These are phyloP conservation scores for Anneissia japonica DNA, from an alignment of 35 echinoderm and acorn worm genomes.

Conservation along the genomic window DNA sequence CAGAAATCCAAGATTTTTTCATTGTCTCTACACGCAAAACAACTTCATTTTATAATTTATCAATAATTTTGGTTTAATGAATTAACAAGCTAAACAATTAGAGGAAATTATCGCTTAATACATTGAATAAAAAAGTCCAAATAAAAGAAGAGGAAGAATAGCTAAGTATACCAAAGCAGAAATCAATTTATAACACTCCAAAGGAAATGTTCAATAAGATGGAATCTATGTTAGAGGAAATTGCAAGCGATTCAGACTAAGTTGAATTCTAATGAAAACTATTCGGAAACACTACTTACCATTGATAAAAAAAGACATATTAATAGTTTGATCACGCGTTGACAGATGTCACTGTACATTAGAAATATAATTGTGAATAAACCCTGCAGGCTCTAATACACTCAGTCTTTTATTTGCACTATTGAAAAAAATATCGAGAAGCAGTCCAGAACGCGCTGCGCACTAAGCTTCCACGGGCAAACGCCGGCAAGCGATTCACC, in stretches of 20 bases:
- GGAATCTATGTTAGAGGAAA: background rate
- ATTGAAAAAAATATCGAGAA: background rate
- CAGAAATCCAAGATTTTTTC: background rate
- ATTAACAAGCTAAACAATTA: background rate
- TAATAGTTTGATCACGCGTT: background rate
- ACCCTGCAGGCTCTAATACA: background rate
- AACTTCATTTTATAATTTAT: background rate
- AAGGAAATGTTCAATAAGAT: background rate
- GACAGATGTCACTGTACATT: background rate
- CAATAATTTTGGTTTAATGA: background rate
- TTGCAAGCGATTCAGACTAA: background rate
- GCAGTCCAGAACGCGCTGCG: background rate
- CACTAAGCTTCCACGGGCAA: no score
- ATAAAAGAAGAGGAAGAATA: background rate
- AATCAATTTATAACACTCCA: background rate
- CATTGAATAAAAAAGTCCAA: background rate
- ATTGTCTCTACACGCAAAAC: background rate
- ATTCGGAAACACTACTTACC: no score
- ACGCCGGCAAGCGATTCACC: background rate
- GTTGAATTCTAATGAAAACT: background rate
- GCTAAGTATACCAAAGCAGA: background rate
- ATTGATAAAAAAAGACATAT: background rate
- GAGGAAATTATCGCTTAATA: background rate
- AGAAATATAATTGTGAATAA: background rate
- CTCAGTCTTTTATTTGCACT: background rate